phyloP scores from a whole-genome alignment of 23 tunicate species.

The Phallusia fumigata region DNA sequence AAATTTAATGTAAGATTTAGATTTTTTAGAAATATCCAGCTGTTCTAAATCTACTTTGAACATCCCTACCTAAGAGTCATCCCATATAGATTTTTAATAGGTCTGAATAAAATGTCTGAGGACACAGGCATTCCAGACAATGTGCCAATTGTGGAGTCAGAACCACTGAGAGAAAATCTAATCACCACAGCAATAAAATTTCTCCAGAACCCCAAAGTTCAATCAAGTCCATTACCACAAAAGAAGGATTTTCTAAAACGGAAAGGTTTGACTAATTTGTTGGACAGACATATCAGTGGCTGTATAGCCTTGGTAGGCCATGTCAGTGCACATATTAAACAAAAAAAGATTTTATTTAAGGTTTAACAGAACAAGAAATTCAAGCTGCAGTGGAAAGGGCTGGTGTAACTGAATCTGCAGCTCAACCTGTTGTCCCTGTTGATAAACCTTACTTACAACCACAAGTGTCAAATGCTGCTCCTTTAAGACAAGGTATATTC shows the following conservation, averaged over 20 bases:
- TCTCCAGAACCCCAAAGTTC: slow-evolving; percentile 68
- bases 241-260: slow-evolving; percentile 25
- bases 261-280: slow-evolving; percentile 11
- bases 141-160: slow-evolving; percentile 23
- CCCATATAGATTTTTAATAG: too few relatives aligned
- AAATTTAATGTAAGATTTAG: too few relatives aligned
- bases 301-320: too few relatives aligned
- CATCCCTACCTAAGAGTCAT: too few relatives aligned
- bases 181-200: slow-evolving; percentile 60
- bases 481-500: too few relatives aligned
- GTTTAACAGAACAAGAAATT: slow-evolving; percentile 60
- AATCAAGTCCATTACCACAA: slow-evolving; percentile 48
- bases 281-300: too few relatives aligned
- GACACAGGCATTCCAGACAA: slow-evolving; percentile 6
- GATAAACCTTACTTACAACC: too few relatives aligned
- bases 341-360: slow-evolving; percentile 12
- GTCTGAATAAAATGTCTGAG: background rate
- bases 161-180: slow-evolving; percentile 36
- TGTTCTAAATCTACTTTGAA: too few relatives aligned
- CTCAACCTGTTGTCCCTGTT: too few relatives aligned
- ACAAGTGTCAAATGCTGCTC: too few relatives aligned
- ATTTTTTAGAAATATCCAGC: too few relatives aligned
- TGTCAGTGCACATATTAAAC: too few relatives aligned
- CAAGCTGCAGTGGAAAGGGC: slow-evolving; percentile 34
- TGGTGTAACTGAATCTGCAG: slow-evolving; percentile 18